Conservation (phyloP, 2,888 invertebrate genomes). For the Chydorus sphaericus region DNA sequence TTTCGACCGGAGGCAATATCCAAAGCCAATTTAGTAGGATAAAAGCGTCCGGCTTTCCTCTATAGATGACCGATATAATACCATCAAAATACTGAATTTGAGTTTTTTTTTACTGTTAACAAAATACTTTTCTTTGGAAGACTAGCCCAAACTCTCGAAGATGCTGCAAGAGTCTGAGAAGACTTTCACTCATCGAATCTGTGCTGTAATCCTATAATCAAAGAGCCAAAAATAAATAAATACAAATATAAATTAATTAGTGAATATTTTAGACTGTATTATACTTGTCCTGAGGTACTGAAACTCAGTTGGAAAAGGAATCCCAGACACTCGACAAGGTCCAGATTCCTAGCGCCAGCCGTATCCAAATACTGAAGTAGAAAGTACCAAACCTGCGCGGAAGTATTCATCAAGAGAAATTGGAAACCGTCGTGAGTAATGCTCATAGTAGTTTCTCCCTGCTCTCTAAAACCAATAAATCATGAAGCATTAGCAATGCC, state of each 20-base stretch:
- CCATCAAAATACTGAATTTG: neutral
- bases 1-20: conserved; percentile 55
- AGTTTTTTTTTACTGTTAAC: neutral
- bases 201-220: conserved; percentile 77
- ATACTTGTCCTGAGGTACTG: conserved; percentile 75
- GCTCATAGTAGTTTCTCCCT: conserved; percentile 28
- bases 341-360: conserved; percentile 68
- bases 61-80: conserved; percentile 26
- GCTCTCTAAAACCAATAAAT: conserved; percentile 37
- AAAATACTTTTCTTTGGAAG: conserved; percentile 73
- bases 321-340: conserved; percentile 79
- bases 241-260: neutral
- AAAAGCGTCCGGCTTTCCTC: conserved; percentile 82
- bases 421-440: conserved; percentile 95
- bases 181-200: conserved; percentile 75
- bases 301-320: conserved; percentile 95
- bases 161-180: conserved; percentile 83
- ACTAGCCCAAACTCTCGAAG: conserved; percentile 93
- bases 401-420: conserved; percentile 81
- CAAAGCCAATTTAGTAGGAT: conserved; percentile 82
- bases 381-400: conserved; percentile 94
- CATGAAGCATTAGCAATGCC: no score
- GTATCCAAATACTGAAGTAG: conserved; percentile 90
- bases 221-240: conserved; percentile 5
- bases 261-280: conserved; percentile 15